Percentiles rank a stretch among this genome's conserved stretches.
These are phyloP conservation scores for Thaumetopoea pityocampa DNA, from an alignment of 1,140 invertebrate genomes.

Conservation along the genomic window DNA sequence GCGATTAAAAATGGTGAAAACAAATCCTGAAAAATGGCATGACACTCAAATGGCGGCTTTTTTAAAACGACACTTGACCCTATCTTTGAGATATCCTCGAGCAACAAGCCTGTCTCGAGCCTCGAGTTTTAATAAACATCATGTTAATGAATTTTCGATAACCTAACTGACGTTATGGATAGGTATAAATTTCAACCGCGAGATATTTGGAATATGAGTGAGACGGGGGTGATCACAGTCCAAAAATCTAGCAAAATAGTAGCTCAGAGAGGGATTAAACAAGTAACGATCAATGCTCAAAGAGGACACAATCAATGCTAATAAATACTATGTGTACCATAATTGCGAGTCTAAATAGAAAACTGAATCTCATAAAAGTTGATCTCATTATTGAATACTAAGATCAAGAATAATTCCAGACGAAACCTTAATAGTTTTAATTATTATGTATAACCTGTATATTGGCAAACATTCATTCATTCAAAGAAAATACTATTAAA, in stretches of 20 bases:
- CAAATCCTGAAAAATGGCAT: constrained; percentile 24
- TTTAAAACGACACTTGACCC: constrained; percentile 13
- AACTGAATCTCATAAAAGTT: too few species aligned
- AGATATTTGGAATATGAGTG: constrained; percentile 33
- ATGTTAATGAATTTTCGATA: constrained; percentile 14
- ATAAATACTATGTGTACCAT: too few species aligned
- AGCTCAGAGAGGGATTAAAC: constrained; percentile 50
- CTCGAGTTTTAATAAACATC: constrained; percentile 15
- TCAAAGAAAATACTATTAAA: too few species aligned
- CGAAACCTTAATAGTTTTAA: too few species aligned
- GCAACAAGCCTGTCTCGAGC: constrained; percentile 15
- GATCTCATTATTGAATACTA: too few species aligned
- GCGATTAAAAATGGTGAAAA: constrained; percentile 23
- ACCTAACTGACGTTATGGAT: too few species aligned
- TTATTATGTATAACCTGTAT: too few species aligned
- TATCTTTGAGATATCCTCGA: constrained; percentile 14
- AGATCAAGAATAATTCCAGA: too few species aligned
- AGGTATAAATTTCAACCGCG: constrained; percentile 9
- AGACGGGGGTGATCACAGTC: constrained; percentile 69
- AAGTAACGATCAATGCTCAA: too few species aligned
- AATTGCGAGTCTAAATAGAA: too few species aligned
- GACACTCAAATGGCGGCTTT: constrained; percentile 18
- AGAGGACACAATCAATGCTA: too few species aligned
- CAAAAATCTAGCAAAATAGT: constrained; percentile 47
- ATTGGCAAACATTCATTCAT: too few species aligned